Evolutionary conservation across 2,113 vertebrate species (phyloP).

Genomic region (Rynchops niger): DNA sequence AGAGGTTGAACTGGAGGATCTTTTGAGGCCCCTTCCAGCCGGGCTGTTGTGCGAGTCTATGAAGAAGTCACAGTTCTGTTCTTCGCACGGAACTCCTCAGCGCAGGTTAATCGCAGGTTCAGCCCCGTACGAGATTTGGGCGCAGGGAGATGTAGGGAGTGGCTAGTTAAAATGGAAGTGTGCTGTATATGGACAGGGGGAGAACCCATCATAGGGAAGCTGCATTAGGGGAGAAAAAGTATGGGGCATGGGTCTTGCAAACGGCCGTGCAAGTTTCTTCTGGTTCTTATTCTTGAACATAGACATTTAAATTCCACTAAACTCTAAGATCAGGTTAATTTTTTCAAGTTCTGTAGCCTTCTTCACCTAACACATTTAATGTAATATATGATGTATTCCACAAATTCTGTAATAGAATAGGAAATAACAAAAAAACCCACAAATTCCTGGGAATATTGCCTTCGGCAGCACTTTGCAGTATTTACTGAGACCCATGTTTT

Average conservation of each 20-base stretch:
- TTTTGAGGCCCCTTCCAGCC: not conserved
- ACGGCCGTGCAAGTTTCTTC: accelerated
- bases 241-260: not conserved
- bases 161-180: not conserved
- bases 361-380: slow-evolving; percentile 44
- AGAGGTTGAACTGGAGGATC: not conserved
- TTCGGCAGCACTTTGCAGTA: not conserved
- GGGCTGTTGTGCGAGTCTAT: not conserved
- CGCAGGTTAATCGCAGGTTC: not conserved
- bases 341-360: not conserved
- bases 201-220: not conserved
- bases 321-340: not conserved
- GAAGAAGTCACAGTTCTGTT: not conserved
- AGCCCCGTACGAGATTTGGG: not conserved
- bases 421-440: slow-evolving; percentile 42
- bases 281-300: not conserved
- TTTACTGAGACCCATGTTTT: not conserved
- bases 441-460: not conserved
- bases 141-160: not conserved
- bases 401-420: slow-evolving; percentile 40
- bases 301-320: not conserved
- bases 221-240: not conserved
- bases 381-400: slow-evolving; percentile 41
- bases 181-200: not conserved
- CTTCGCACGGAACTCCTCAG: not conserved